A percentile compares a stretch with the other conserved stretches of the same genome.
Evolutionary conservation across 2,113 vertebrate genomes (phyloP).

Genomic region (Pimephales promelas): DNA sequence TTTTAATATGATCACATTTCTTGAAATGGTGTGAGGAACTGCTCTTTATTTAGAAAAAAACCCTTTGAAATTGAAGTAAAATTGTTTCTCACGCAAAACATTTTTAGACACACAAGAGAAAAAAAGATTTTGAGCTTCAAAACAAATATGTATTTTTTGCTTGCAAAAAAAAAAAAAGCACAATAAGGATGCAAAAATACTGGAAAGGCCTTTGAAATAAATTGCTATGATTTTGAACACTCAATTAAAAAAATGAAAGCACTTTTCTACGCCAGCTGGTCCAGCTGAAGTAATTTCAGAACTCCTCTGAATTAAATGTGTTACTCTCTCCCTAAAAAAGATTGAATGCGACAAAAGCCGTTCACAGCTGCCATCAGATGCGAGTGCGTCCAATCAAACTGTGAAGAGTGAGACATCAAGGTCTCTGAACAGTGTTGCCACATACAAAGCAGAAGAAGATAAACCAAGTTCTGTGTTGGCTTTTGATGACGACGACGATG

Average conservation of each 20-base stretch:
- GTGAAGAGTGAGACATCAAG: conserved; percentile 66
- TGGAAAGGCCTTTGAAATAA: conserved; percentile 19
- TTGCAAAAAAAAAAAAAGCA: neutral
- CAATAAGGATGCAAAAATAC: neutral
- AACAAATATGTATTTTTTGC: neutral
- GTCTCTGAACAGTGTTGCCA: conserved; percentile 57
- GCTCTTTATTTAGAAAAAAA: no score
- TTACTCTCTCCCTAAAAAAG: conserved; percentile 76
- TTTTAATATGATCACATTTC: neutral
- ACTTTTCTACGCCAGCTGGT: conserved; percentile 13
- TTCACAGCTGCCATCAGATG: conserved; percentile 73
- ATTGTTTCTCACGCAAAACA: neutral
- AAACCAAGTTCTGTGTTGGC: conserved; percentile 57
- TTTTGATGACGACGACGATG: conserved; percentile 58
- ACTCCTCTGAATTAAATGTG: conserved; percentile 6
- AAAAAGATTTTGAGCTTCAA: neutral
- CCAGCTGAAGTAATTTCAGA: neutral
- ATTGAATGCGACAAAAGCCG: conserved; percentile 79
- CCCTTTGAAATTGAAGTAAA: no score
- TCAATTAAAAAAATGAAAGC: neutral
- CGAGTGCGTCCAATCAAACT: conserved; percentile 67
- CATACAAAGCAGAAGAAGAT: conserved; percentile 52
- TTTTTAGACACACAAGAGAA: neutral
- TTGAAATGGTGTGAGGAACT: no score
- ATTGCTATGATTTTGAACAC: neutral